Conservation (phyloP, 2,888 invertebrate genomes). For the Protonemura montana region DNA sequence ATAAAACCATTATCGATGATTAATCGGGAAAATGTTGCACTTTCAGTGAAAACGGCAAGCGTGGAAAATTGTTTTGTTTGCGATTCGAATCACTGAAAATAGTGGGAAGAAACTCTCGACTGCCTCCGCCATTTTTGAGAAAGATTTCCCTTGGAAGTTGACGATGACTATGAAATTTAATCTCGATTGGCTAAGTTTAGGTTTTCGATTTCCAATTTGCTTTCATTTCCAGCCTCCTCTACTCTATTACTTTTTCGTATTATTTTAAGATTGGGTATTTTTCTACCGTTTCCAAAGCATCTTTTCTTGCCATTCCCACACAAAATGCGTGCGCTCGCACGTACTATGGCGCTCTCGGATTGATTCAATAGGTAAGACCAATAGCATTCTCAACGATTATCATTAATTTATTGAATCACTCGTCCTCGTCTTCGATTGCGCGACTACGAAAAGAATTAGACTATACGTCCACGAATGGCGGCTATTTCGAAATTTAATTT, state of each 20-base stretch:
- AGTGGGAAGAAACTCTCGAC: constrained; percentile 7
- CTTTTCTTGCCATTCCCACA: neutral
- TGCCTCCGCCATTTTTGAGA: neutral
- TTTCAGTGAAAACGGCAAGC: constrained; percentile 8
- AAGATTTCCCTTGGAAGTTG: neutral
- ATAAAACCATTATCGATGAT: constrained; percentile 32
- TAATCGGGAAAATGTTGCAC: constrained; percentile 21
- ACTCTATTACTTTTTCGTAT: neutral
- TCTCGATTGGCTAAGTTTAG: neutral
- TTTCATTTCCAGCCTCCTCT: neutral
- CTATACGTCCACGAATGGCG: constrained; percentile 14
- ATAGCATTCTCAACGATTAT: neutral
- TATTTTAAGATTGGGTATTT: neutral
- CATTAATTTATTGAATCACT: neutral
- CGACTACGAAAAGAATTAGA: neutral
- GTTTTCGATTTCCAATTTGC: neutral
- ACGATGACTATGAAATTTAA: neutral
- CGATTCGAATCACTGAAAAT: constrained; percentile 18
- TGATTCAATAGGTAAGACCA: neutral
- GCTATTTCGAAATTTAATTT: constrained; percentile 24
- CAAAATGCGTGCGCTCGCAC: neutral
- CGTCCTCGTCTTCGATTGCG: neutral
- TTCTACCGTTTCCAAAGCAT: neutral
- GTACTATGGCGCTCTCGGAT: neutral
- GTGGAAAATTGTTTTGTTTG: constrained; percentile 27